A percentile compares a stretch with the other conserved stretches of the same genome.
Conservation (phyloP, 2,113 vertebrate genomes). For the Naja naja region DNA sequence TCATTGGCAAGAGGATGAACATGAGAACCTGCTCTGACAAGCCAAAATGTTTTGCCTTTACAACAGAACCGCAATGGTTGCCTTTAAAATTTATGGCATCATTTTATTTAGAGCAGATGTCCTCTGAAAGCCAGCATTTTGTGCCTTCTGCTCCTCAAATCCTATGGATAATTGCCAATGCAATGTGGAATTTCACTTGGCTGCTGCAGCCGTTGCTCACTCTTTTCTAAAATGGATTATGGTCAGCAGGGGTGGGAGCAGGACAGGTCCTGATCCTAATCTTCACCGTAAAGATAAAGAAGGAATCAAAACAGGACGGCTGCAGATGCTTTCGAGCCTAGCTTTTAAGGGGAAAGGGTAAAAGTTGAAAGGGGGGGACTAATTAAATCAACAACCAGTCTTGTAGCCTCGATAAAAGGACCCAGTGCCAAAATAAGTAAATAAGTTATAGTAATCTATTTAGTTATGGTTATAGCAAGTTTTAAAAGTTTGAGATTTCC, state of each 20-base stretch:
- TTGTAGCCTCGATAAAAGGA: constrained; percentile 48
- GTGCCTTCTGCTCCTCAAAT: constrained; percentile 63
- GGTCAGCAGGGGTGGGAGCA: constrained; percentile 29
- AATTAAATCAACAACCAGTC: constrained; percentile 65
- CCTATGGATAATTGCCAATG: constrained; percentile 62
- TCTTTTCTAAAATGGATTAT: constrained; percentile 63
- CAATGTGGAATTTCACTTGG: constrained; percentile 51
- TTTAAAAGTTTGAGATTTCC: constrained; percentile 24
- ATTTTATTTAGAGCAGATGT: constrained; percentile 75
- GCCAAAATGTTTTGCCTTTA: constrained; percentile 48
- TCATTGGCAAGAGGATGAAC: constrained; percentile 52
- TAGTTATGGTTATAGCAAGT: constrained; percentile 23
- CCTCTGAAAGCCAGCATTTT: constrained; percentile 64
- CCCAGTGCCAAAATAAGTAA: constrained; percentile 49
- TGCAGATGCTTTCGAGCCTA: constrained; percentile 58
- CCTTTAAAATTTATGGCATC: constrained; percentile 66
- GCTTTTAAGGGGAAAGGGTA: constrained; percentile 66
- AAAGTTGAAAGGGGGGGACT: constrained; percentile 64
- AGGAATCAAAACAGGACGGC: constrained; percentile 73
- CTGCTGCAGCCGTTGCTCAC: constrained; percentile 50
- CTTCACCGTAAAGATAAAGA: constrained; percentile 65
- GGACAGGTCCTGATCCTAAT: constrained; percentile 62
- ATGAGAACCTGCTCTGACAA: constrained; percentile 52
- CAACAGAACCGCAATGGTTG: constrained; percentile 36
- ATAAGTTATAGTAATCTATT: constrained; percentile 29